Conservation (phyloP, 2,113 vertebrate genomes). For the Pandion haliaetus region DNA sequence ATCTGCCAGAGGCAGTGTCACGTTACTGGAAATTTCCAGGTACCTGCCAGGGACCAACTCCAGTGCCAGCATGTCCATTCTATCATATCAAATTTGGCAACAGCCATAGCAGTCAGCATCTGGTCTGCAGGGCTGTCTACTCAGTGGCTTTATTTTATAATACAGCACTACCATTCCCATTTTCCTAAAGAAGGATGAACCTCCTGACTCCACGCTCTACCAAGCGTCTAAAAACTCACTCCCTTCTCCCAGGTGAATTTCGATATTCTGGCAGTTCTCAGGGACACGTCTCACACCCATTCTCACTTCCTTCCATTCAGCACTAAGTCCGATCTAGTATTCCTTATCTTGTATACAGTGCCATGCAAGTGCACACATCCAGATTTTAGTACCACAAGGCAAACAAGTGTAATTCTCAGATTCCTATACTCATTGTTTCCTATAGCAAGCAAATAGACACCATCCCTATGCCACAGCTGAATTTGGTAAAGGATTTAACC, state of each 20-base stretch:
- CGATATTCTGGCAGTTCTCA: not conserved
- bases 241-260: not conserved
- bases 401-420: not conserved
- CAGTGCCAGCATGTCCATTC: not conserved
- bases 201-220: not conserved
- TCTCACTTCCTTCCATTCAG: not conserved
- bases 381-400: not conserved
- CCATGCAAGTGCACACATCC: not conserved
- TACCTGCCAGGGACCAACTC: not conserved
- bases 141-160: not conserved
- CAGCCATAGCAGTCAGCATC: not conserved
- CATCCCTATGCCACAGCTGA: not conserved
- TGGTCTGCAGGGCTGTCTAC: not conserved
- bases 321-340: not conserved
- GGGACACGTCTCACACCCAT: rapidly evolving
- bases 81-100: not conserved
- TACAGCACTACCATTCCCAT: not conserved
- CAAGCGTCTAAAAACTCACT: not conserved
- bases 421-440: not conserved
- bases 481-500: not conserved
- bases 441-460: not conserved
- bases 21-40: not conserved
- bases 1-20: not conserved
- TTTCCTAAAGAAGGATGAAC: not conserved
- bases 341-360: not conserved